Evolutionary conservation across 2,797 vertebrate genomes (phyloP).

Genomic region (Pterois miles): DNA sequence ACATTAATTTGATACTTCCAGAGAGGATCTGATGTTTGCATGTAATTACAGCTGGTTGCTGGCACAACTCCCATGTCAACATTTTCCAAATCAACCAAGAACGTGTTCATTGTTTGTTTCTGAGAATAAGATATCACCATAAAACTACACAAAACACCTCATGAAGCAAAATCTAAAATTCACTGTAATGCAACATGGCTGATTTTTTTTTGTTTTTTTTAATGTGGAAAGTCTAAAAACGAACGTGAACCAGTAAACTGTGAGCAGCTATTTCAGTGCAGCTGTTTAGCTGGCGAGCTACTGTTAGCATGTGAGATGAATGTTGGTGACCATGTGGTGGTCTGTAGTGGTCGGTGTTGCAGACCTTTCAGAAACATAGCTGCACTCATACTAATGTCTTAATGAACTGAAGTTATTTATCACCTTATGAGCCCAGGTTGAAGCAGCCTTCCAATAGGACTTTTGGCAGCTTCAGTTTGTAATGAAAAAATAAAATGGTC

Average conservation of each 20-base stretch:
- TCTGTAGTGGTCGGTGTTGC: not conserved
- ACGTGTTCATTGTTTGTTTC: not conserved
- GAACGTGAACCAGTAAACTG: constrained; percentile 43
- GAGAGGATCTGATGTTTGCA: not conserved
- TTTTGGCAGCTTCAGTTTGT: not conserved
- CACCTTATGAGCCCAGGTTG: not conserved
- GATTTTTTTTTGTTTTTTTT: not conserved
- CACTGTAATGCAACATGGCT: not conserved
- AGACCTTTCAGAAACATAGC: constrained; percentile 24
- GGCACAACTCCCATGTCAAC: not conserved
- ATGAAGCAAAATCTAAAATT: not conserved
- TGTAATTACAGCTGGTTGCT: not conserved
- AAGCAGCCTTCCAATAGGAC: not conserved
- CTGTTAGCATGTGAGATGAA: not conserved
- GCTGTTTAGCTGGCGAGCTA: not conserved
- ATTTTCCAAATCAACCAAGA: constrained; percentile 32
- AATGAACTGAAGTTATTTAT: constrained; percentile 41
- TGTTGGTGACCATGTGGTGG: constrained; percentile 2
- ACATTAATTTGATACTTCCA: not conserved
- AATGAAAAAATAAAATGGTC: not conserved
- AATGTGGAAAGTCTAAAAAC: not conserved
- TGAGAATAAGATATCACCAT: not conserved
- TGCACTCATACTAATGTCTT: constrained; percentile 72
- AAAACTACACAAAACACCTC: constrained; percentile 1
- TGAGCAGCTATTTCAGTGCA: constrained; percentile 4